A percentile compares a stretch with the other conserved stretches of the same genome.
Evolutionary conservation across 2,888 invertebrate genomes (phyloP).

Genomic region (Sycophila texana): DNA sequence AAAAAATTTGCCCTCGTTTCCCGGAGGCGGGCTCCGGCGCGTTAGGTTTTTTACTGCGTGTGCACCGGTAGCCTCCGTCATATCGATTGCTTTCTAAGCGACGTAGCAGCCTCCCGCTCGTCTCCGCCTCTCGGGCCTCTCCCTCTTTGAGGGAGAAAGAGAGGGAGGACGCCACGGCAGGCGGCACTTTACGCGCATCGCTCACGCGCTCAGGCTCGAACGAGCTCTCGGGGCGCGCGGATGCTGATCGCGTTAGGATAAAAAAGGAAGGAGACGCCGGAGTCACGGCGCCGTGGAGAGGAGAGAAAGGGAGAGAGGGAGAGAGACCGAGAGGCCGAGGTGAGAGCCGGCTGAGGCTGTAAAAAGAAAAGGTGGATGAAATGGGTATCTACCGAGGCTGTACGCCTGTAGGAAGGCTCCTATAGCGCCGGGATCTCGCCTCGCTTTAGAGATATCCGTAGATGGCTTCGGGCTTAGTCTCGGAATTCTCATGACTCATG

Average conservation of each 20-base stretch:
- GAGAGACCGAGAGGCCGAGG: conserved; percentile 29
- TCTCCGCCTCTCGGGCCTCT: conserved; percentile 39
- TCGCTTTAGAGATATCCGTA: conserved; percentile 56
- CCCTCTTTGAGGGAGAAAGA: conserved; percentile 29
- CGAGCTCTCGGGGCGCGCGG: conserved; percentile 52
- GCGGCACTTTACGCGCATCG: conserved; percentile 55
- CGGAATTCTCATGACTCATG: conserved; percentile 60
- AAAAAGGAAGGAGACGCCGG: conserved; percentile 35
- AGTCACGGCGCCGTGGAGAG: conserved; percentile 11
- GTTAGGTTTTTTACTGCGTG: conserved; percentile 6
- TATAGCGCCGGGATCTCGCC: conserved; percentile 22
- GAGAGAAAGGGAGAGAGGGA: background rate
- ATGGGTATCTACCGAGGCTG: conserved; percentile 54
- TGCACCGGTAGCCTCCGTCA: conserved; percentile 58
- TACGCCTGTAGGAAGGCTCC: background rate
- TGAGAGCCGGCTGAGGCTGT: conserved; percentile 38
- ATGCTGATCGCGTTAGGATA: conserved; percentile 62
- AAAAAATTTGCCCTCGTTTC: conserved; percentile 2
- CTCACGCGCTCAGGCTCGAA: conserved; percentile 54
- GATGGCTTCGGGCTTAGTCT: conserved; percentile 48
- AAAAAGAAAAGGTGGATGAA: conserved; percentile 55
- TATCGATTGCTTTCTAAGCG: conserved; percentile 67
- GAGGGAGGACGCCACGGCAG: background rate
- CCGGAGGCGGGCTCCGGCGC: background rate
- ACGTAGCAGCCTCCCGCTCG: conserved; percentile 58